Conservation (phyloP, 2,888 invertebrate genomes). For the Uloborus plumipes region DNA sequence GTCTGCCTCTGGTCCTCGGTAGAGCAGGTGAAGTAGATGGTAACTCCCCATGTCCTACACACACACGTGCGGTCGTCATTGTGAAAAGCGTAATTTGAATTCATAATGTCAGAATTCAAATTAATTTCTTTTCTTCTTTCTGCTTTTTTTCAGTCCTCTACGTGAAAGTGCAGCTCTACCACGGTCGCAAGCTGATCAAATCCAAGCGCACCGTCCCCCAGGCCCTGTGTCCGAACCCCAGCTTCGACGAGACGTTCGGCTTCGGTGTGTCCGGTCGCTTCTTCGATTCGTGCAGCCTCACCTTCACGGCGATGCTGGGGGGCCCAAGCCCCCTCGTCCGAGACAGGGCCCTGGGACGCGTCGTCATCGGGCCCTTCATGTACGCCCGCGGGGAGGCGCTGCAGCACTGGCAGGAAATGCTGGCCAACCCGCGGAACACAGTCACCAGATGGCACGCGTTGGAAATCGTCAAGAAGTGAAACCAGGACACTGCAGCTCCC, state of each 20-base stretch:
- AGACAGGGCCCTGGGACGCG: constrained; percentile 69
- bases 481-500: neutral
- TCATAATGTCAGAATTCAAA: no score
- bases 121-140: neutral
- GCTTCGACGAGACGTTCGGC: constrained; percentile 69
- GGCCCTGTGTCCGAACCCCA: constrained; percentile 65
- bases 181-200: constrained; percentile 69
- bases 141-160: constrained; percentile 67
- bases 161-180: constrained; percentile 68
- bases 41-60: no score
- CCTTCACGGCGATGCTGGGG: constrained; percentile 67
- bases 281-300: constrained; percentile 69
- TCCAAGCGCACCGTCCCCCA: constrained; percentile 68
- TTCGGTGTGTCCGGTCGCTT: constrained; percentile 69
- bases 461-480: constrained; percentile 27
- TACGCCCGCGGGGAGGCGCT: constrained; percentile 70
- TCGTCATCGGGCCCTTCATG: constrained; percentile 70
- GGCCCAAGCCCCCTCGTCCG: constrained; percentile 56
- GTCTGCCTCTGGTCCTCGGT: no score
- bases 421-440: constrained; percentile 68
- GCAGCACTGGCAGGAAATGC: constrained; percentile 71
- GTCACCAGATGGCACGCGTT: constrained; percentile 63
- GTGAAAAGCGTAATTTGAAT: no score
- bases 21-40: no score
- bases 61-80: no score